Evolutionary conservation across 1,140 invertebrate genomes (phyloP), one percentile per base, ranked within the genome.

Genomic region (Camponotus pennsylvanicus): DNA sequence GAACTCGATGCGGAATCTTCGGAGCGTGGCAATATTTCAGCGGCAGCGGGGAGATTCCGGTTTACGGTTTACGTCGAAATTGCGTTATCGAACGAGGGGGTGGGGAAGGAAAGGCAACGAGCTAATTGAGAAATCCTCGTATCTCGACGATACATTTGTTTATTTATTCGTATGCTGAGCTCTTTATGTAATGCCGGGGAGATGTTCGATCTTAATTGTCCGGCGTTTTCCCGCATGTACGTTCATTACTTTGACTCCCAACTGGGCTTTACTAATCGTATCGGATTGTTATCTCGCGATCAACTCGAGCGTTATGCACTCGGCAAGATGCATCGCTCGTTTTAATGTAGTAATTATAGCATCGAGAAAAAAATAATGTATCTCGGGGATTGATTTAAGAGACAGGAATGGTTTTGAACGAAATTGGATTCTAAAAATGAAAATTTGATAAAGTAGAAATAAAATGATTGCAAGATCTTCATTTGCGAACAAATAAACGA

Each of bases 201-300:
- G 40, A 83, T 59, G 79, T 63, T 27, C 69, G 27, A 34, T 75
- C 79, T 83, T 83, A 83, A 83, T 83, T 83, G 69, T 55, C 55
- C 40, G 69, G 21, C 69, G 57, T 83, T 73, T 75, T 75, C 40
- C 52, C 18, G 42, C 21, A 78, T 45, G 40, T n/a, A 49, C 55
- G 69, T 83, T 83, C n/a, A 59, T 82, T 73, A 61, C 40, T 3
- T 11, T 11, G n/a, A 4, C 18, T 21, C 67, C 67, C 9, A 52
- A 15, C 67, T 18, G 18, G 67, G 79, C 13, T 83, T 73, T 83
- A 75, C 63, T 83, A 83, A 83, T 83, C 69, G 55, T 40, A 73
- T 83, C 5, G 55, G 52, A 83, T 75, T 83, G 69, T 73, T 75
- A 83, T 61, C 27, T 59, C 27, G 55, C 32, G 40, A 83, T 73